Evolutionary conservation across 1,140 invertebrate genomes (phyloP), one percentile per base, ranked within the genome.

Genomic region (Zophobas morio): DNA sequence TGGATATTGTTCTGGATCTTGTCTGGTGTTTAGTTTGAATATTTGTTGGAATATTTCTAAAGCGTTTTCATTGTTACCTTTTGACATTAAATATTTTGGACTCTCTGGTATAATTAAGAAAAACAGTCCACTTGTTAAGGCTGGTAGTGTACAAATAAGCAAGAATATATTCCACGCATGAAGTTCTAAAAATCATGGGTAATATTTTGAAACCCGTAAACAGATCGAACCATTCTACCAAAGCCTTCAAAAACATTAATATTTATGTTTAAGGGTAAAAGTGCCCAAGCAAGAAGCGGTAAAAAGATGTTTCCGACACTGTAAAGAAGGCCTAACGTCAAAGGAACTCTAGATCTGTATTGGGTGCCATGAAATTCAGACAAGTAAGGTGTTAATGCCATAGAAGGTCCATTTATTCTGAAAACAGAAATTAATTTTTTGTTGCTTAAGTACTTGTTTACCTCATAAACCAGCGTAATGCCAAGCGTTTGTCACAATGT

Each of bases 131-230:
- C 91, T 90, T 2, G 93, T 78, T 0, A 95, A 80, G 34, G 90
- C 90, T 1, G 94, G 92, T 39, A 94, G 40, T 0, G 90, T 90
- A 70, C 90, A 89, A 0, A 89, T 77, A 2, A 92, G 87, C 0
- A 96, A 86, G 85, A 93, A 96, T 4, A 96, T 86, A 77, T 95
- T 90, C 95, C 95, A 96, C 0, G 92, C 92, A 84, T 93, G 89
- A 37, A 91, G 86, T 74, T 87, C 88, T 89, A 2, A 85, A 84
- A 80, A 74, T 72, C 70, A 66, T 73, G 20, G 53, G 33, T 57
- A 82, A 63, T 87, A 85, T 1, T 88, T 8, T 33, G 80, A 39
- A 70, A 87, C 84, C n/a, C 84, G 82, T 39, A 40, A 0, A 20
- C 20, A 20, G 20, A 72, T 20, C 1, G 6, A 20, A 1, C 1